Evolutionary conservation across 2,797 vertebrate species (phyloP).

Genomic region (Bradypodion pumilum): DNA sequence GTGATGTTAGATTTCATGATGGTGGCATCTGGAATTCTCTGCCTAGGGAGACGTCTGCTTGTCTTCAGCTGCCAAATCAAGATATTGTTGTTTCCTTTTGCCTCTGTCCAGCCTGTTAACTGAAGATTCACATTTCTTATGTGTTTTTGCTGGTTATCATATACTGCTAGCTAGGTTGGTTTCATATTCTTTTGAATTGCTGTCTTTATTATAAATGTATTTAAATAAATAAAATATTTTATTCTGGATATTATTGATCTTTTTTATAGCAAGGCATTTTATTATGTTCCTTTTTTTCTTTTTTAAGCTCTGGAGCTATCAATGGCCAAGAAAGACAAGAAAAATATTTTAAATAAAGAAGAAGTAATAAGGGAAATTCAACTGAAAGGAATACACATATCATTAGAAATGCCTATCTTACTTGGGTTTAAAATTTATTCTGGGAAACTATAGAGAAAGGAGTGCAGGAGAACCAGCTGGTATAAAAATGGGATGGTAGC

Average conservation of each 20-base stretch:
- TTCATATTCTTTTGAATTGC: neutral
- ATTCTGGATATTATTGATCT: neutral
- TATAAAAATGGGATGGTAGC: neutral
- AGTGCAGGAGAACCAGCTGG: neutral
- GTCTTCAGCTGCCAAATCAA: neutral
- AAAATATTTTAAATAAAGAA: neutral
- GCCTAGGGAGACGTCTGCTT: too few relatives aligned
- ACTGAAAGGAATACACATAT: neutral
- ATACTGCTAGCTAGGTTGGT: neutral
- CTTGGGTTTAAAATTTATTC: neutral
- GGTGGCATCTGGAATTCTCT: neutral
- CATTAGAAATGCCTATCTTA: neutral
- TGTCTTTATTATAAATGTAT: neutral
- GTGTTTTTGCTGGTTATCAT: neutral
- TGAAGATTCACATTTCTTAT: neutral
- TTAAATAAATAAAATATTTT: too few relatives aligned
- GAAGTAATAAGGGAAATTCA: neutral
- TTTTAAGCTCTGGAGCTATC: neutral
- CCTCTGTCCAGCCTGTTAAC: neutral
- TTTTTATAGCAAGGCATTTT: too few relatives aligned
- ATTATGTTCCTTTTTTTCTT: neutral
- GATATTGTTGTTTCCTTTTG: neutral
- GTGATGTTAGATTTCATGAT: neutral
- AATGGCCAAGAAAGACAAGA: neutral
- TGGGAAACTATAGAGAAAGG: neutral